Evolutionary conservation across 2,888 invertebrate species (phyloP).

Genomic region (Zeuzera pyrina): DNA sequence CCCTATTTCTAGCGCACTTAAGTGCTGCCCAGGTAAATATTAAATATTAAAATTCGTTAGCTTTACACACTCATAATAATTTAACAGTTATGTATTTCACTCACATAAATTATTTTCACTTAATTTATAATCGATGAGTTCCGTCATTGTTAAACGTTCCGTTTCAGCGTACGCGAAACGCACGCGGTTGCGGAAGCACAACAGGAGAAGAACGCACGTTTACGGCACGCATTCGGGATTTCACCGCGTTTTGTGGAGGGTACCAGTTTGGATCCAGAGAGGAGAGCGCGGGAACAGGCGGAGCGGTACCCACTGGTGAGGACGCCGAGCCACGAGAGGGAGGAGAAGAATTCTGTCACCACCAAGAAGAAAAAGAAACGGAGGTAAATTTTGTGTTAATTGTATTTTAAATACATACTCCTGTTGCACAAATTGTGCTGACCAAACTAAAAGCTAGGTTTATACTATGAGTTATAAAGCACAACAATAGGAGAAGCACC

Average conservation of each 20-base stretch:
- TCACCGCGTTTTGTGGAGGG: slow-evolving; percentile 95
- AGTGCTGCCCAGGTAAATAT: slow-evolving; percentile 67
- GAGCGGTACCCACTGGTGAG: slow-evolving; percentile 80
- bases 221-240: slow-evolving; percentile 96
- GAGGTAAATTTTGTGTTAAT: slow-evolving; percentile 73
- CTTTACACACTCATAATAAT: no score
- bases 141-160: not conserved
- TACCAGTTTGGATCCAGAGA: slow-evolving; percentile 89
- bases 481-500: no score
- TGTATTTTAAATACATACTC: no score
- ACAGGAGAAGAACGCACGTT: slow-evolving; percentile 93
- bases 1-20: slow-evolving; percentile 68
- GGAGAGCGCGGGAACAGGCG: slow-evolving; percentile 66
- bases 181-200: slow-evolving; percentile 97
- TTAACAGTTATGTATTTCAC: not conserved
- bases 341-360: slow-evolving; percentile 53
- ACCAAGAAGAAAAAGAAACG: slow-evolving; percentile 76
- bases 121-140: not conserved
- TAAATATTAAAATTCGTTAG: not conserved
- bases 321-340: slow-evolving; percentile 80
- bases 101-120: not conserved
- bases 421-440: no score
- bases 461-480: no score
- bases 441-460: no score
- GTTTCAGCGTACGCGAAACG: slow-evolving; percentile 89